Evolutionary conservation across 2,113 vertebrate species (phyloP).

Genomic region (Heloderma charlesbogerti): DNA sequence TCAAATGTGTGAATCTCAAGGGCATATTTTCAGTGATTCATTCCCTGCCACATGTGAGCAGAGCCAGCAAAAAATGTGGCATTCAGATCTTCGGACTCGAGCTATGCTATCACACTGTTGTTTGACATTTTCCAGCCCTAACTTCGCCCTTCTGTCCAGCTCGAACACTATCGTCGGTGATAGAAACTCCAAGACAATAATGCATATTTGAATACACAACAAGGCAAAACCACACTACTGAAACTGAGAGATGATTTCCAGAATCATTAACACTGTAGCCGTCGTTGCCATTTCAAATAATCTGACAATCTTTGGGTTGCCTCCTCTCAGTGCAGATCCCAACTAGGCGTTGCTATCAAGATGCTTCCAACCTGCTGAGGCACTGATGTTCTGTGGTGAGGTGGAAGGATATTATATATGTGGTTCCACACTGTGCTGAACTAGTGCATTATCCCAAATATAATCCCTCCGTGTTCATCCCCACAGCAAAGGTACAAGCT

Average conservation of each 20-base stretch:
- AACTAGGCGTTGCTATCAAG: not conserved
- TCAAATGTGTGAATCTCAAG: slow-evolving; percentile 22
- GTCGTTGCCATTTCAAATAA: not conserved
- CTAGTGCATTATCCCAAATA: not conserved
- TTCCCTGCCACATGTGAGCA: slow-evolving; percentile 5
- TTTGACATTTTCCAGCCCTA: slow-evolving; percentile 11
- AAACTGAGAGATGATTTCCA: not conserved
- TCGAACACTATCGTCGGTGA: not conserved
- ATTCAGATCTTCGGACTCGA: slow-evolving; percentile 3
- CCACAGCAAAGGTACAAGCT: not conserved
- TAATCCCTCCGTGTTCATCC: not conserved
- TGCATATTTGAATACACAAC: not conserved
- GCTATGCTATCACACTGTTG: not conserved
- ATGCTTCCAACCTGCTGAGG: not conserved
- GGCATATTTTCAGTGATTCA: slow-evolving; percentile 14
- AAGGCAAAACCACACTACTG: not conserved
- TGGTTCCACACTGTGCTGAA: not conserved
- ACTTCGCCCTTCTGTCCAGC: not conserved
- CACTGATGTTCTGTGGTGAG: not conserved
- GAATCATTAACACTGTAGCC: not conserved
- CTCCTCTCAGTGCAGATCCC: not conserved
- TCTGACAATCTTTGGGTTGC: not conserved
- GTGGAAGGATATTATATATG: not conserved
- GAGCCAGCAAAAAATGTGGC: slow-evolving; percentile 6
- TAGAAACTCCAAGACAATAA: not conserved